These are phyloP conservation scores for Sebastes steindachneri DNA, from an alignment of 2,797 vertebrate species.

Conservation along the genomic window DNA sequence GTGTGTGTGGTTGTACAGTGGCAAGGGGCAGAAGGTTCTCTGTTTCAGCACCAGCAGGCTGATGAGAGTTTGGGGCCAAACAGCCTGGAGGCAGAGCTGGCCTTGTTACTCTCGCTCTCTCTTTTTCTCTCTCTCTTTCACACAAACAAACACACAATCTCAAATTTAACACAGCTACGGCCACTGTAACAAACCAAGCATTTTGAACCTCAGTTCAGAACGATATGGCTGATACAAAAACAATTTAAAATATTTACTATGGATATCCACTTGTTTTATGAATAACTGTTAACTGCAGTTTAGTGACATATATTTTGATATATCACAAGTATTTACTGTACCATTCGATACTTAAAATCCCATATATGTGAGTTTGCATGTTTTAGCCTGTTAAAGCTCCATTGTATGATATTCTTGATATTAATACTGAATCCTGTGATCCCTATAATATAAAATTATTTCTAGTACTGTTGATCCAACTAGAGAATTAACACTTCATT, in stretches of 20 bases:
- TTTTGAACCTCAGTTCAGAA: slow-evolving; percentile 15
- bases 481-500: background rate
- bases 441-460: background rate
- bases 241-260: slow-evolving; percentile 24
- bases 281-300: background rate
- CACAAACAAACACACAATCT: slow-evolving; percentile 50
- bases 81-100: slow-evolving; percentile 75
- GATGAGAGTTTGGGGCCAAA: slow-evolving; percentile 81
- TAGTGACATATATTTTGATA: background rate
- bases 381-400: background rate
- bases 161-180: slow-evolving; percentile 32
- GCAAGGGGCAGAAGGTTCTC: slow-evolving; percentile 75
- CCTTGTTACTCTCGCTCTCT: slow-evolving; percentile 66
- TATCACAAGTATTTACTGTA: background rate
- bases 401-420: background rate
- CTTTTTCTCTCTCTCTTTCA: background rate
- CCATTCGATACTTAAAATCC: background rate
- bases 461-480: background rate
- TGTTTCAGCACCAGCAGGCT: slow-evolving; percentile 82
- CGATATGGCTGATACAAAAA: background rate
- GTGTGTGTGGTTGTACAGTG: slow-evolving; percentile 35
- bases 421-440: background rate
- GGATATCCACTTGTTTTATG: background rate
- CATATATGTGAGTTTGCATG: background rate
- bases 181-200: slow-evolving; percentile 17